phyloP scores from a whole-genome alignment of 2,113 vertebrate species.

The Dasypus novemcinctus region DNA sequence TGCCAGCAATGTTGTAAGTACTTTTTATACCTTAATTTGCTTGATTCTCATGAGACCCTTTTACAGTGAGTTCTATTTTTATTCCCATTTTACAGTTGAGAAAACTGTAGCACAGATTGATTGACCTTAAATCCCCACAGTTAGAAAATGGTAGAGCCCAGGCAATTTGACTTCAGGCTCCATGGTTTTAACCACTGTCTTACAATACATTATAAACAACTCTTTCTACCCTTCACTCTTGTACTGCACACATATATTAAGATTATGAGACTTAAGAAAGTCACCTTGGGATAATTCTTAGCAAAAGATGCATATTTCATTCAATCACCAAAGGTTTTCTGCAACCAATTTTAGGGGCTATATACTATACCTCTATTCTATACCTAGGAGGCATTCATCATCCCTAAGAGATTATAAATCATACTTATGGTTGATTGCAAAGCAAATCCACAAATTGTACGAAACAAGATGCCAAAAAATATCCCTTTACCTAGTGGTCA shows the following conservation, averaged over 20 bases:
- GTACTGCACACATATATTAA: not conserved
- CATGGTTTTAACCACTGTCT: not conserved
- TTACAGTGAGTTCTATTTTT: not conserved
- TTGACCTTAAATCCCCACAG: not conserved
- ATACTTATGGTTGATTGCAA: conserved; percentile 22
- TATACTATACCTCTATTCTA: not conserved
- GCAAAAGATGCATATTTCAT: not conserved
- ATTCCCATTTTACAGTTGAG: not conserved
- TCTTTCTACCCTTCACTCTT: not conserved
- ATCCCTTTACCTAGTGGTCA: not conserved
- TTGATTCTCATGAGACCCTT: not conserved
- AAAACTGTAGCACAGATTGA: not conserved
- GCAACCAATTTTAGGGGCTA: conserved; percentile 33
- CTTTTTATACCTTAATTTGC: not conserved
- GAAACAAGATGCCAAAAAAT: not conserved
- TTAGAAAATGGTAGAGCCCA: not conserved
- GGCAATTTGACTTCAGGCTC: not conserved
- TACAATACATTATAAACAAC: not conserved
- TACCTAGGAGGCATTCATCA: not conserved
- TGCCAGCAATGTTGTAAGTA: not conserved
- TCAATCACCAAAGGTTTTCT: conserved; percentile 26
- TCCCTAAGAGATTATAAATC: conserved; percentile 18
- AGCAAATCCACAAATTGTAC: not conserved
- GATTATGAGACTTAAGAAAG: not conserved
- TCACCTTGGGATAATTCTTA: conserved; percentile 39